Evolutionary conservation across 2,113 vertebrate species (phyloP), one percentile per base, ranked within the genome.

Genomic region (Pyrgilauda ruficollis): DNA sequence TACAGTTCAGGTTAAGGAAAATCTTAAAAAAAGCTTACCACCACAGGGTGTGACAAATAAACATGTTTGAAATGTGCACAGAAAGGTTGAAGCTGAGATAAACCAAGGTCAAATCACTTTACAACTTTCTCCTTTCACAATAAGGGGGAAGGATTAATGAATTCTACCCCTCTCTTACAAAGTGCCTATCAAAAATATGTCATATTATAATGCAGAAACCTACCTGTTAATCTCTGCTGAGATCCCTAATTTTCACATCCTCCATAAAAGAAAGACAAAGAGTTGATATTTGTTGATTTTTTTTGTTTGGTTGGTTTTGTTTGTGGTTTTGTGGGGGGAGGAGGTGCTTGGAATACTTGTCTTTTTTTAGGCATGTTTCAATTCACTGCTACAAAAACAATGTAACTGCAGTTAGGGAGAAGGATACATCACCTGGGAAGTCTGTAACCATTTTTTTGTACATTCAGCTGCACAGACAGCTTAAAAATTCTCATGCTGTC

Each of bases 311-410:
- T 55, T 47, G 17, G 24, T 18, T 53, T 68, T n/a, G 17, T 8
- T 13, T 17, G 3, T 24, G 30, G 3, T 7, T 58, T 44, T n/a
- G 5, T 31, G 8, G 2, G 3, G 11, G 4, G 2, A 3, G 2
- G 6, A 2, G 4, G 10, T 9, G 10, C 1, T 28, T 39, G 15
- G 20, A 69, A 58, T 4, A 28, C 6, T 67, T 56, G 66, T 6
- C 15, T 28, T 41, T 19, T 35, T 41, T 10, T 9, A 66, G 28
- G 28, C 18, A 77, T n/a, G 18, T 84, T 84, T 58, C 63, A 76
- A 23, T 41, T 52, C 22, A 27, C 37, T 73, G 23, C 50, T 64
- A 30, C 11, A 49, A 56, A 91, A 87, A 11, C 27, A 77, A 59
- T 37, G 37, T 31, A 20, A 47, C 0, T 44, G 37, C 44, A 44